These are phyloP conservation scores for Amphiprion percula DNA, from an alignment of 2,113 vertebrate genomes.

Conservation along the genomic window DNA sequence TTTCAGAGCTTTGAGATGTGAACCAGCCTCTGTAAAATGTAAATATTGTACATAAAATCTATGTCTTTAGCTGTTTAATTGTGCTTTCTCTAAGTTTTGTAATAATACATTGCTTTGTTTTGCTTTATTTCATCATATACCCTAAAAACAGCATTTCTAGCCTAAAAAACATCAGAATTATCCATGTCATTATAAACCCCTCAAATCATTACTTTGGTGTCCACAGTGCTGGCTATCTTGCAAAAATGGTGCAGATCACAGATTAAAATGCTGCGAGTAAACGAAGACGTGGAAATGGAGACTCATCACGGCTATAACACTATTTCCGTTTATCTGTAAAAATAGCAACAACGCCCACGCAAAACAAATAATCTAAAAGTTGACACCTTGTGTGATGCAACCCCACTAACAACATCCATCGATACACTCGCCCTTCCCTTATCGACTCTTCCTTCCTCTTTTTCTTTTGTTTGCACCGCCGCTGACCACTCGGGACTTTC, in stretches of 20 bases:
- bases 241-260: not conserved
- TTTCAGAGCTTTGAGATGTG: no score
- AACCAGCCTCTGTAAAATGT: no score
- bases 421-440: not conserved
- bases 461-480: not conserved
- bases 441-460: not conserved
- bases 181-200: not conserved
- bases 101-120: no score
- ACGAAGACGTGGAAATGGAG: not conserved
- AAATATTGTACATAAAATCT: no score
- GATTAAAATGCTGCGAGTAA: not conserved
- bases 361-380: accelerated
- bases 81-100: no score
- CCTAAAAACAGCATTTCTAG: no score
- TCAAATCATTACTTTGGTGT: no score
- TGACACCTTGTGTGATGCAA: not conserved
- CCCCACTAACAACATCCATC: not conserved
- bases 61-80: no score
- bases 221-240: no score
- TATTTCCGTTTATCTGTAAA: not conserved
- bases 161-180: no score
- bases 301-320: not conserved
- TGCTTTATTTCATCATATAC: no score
- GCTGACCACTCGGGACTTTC: slow-evolving; percentile 28
- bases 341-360: not conserved